Conservation (phyloP, 2,888 invertebrate genomes). For the Eucriotettix oculatus region DNA sequence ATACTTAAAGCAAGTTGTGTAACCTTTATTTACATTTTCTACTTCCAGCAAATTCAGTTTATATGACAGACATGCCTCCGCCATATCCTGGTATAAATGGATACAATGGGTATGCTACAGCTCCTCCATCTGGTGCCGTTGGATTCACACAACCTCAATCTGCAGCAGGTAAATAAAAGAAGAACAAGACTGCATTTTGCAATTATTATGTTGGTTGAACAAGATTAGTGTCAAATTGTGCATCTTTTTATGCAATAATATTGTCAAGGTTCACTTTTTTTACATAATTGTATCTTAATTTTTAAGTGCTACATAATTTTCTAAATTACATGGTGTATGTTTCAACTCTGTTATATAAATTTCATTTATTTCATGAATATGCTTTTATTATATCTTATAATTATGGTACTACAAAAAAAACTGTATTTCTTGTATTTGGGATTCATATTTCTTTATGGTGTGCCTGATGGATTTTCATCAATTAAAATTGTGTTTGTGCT, state of each 20-base stretch:
- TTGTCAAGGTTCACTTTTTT: no score
- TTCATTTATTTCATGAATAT: not conserved
- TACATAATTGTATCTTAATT: no score
- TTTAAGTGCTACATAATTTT: no score
- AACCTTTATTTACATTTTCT: no score
- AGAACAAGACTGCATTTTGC: no score
- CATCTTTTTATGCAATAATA: not conserved
- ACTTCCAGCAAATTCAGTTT: slow-evolving; percentile 57
- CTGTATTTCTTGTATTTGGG: no score
- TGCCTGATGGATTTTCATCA: no score
- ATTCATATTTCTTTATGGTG: no score
- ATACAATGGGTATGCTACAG: slow-evolving; percentile 25
- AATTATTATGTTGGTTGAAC: no score
- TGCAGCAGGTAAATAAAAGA: slow-evolving; percentile 19
- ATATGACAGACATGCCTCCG: slow-evolving; percentile 78
- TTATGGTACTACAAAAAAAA: no score
- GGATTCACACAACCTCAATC: slow-evolving; percentile 15
- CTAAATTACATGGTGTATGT: not conserved
- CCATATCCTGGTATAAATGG: slow-evolving; percentile 80
- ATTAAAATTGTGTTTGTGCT: no score
- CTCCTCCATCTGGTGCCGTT: slow-evolving; percentile 17
- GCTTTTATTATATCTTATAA: not conserved
- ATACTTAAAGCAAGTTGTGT: no score
- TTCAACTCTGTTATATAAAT: not conserved
- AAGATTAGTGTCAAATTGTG: not conserved